Conservation (phyloP, 2,797 vertebrate genomes). For the Ataeniobius toweri region DNA sequence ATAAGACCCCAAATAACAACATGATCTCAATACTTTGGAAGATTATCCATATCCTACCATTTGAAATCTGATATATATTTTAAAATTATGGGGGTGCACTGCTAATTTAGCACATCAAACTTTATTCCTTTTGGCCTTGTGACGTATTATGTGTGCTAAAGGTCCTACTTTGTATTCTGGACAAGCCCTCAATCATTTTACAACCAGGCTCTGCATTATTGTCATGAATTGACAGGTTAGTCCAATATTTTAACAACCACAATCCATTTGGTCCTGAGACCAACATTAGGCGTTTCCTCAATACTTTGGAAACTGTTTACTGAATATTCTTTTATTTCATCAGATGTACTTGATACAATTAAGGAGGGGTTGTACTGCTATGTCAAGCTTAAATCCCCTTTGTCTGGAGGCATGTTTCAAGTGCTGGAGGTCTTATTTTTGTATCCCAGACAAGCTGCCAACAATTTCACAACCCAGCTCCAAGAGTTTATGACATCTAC, state of each 20-base stretch:
- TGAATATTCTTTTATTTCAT: too few relatives aligned
- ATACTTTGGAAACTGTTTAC: too few relatives aligned
- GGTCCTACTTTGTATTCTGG: neutral
- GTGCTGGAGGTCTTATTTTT: neutral
- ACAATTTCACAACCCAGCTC: neutral
- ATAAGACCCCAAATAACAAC: neutral
- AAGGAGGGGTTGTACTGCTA: neutral
- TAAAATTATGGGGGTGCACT: neutral
- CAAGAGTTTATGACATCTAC: neutral
- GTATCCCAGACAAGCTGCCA: constrained; percentile 1
- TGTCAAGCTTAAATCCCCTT: neutral
- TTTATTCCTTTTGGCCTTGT: neutral
- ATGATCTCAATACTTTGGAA: neutral
- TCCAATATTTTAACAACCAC: neutral
- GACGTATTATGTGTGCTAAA: neutral
- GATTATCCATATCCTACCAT: neutral
- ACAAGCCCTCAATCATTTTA: neutral
- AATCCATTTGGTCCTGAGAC: neutral
- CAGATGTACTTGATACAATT: neutral
- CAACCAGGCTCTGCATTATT: neutral
- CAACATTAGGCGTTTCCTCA: too few relatives aligned
- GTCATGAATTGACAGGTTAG: neutral
- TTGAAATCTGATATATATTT: too few relatives aligned
- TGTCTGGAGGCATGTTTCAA: neutral
- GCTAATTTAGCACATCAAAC: neutral